Evolutionary conservation across 2,888 invertebrate species (phyloP).

Genomic region (Melitaea athalia): DNA sequence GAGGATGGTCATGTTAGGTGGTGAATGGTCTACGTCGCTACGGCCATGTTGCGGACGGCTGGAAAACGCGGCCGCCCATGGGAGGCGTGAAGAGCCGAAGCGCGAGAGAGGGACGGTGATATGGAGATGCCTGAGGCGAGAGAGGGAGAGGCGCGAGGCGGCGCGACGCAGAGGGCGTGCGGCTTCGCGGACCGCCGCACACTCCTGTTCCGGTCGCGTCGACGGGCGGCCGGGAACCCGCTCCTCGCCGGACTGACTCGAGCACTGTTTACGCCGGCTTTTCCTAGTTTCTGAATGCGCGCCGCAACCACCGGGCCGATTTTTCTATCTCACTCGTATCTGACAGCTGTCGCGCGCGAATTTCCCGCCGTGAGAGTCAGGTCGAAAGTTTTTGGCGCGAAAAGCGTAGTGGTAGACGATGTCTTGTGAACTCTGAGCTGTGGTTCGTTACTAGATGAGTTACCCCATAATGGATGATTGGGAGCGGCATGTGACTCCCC

Average conservation of each 20-base stretch:
- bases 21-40: conserved; percentile 54
- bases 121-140: conserved; percentile 50
- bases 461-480: conserved; percentile 80
- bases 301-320: conserved; percentile 73
- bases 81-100: conserved; percentile 75
- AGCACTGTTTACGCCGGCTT: conserved; percentile 34
- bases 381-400: conserved; percentile 76
- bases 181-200: conserved; percentile 76
- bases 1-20: conserved; percentile 56
- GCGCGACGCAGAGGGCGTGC: conserved; percentile 82
- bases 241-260: conserved; percentile 47
- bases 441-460: conserved; percentile 33
- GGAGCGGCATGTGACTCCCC: conserved; percentile 83
- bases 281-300: conserved; percentile 76
- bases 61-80: conserved; percentile 81
- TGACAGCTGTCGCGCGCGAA: conserved; percentile 19
- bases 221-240: conserved; percentile 80
- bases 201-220: conserved; percentile 81
- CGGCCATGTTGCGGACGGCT: conserved; percentile 79
- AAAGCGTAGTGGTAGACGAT: conserved; percentile 64
- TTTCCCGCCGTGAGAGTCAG: conserved; percentile 23
- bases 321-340: conserved; percentile 74
- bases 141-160: conserved; percentile 77
- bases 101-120: conserved; percentile 61
- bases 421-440: conserved; percentile 63